A percentile compares a stretch with the other conserved stretches of the same genome.
phyloP scores from a whole-genome alignment of 2,888 invertebrate genomes.

The Seira sanloemensis region DNA sequence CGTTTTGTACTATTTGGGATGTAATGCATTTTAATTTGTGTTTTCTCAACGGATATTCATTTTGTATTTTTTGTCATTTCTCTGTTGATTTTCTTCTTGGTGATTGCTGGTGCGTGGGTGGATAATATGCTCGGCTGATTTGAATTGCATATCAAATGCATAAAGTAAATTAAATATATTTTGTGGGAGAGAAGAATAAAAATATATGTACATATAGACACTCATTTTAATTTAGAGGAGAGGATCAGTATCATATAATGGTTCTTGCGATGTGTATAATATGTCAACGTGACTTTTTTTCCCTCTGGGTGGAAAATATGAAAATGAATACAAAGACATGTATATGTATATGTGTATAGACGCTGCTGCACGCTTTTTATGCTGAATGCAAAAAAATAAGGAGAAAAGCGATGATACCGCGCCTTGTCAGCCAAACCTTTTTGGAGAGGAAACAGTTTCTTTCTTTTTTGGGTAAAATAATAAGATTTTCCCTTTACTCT shows the following conservation, averaged over 20 bases:
- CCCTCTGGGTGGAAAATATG: not conserved
- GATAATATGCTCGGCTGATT: not conserved
- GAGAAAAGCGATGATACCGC: not conserved
- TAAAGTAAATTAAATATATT: not conserved
- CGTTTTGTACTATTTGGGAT: too few species aligned
- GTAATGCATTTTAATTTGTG: too few species aligned
- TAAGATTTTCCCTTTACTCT: not conserved
- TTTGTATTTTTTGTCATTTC: not conserved
- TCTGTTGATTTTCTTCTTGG: not conserved
- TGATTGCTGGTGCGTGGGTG: not conserved
- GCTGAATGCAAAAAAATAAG: not conserved
- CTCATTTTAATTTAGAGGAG: too few species aligned
- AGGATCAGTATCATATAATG: too few species aligned
- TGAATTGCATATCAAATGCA: not conserved
- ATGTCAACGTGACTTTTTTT: not conserved
- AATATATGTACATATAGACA: too few species aligned
- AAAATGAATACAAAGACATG: not conserved
- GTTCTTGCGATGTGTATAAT: too few species aligned
- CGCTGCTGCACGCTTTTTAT: too few species aligned
- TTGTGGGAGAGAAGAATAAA: not conserved
- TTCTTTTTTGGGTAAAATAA: conserved; percentile 8
- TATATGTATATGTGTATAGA: too few species aligned
- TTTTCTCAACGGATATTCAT: too few species aligned
- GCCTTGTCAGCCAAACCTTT: not conserved
- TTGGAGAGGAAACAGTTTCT: not conserved